phyloP scores from a whole-genome alignment of 2,797 vertebrate species.

The Enteromius unitaeniatus region DNA sequence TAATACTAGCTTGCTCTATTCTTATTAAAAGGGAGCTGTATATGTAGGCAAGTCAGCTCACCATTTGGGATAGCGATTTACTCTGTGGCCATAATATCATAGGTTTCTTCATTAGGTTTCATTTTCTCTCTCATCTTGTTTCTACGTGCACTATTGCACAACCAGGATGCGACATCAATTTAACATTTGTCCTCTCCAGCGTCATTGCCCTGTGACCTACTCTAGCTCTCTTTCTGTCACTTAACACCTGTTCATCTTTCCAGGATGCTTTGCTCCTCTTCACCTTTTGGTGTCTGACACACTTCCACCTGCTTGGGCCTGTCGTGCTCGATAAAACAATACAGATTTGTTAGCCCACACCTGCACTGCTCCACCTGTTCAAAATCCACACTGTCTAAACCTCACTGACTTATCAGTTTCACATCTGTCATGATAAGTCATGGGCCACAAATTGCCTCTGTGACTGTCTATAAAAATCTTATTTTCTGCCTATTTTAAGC shows the following conservation, averaged over 20 bases:
- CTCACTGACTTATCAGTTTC: conserved; percentile 35
- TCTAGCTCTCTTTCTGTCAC: conserved; percentile 20
- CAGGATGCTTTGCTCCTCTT: conserved; percentile 30
- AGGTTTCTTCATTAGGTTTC: not conserved
- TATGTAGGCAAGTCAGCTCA: not conserved
- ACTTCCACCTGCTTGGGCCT: conserved; percentile 47
- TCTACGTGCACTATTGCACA: not conserved
- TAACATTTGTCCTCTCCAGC: conserved; percentile 4
- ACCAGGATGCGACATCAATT: not conserved
- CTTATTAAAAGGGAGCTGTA: not conserved
- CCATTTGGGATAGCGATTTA: not conserved
- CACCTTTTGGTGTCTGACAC: conserved; percentile 49
- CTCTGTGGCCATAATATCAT: not conserved
- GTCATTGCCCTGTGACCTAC: not conserved
- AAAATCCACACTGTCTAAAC: conserved; percentile 25
- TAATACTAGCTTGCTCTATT: not conserved
- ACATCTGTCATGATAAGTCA: conserved; percentile 18
- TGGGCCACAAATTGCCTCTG: conserved; percentile 4
- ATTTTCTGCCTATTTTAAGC: conserved; percentile 29
- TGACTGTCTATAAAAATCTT: not conserved
- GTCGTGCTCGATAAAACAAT: conserved; percentile 47
- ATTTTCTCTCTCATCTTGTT: not conserved
- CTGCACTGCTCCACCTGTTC: conserved; percentile 53
- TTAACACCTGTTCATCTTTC: conserved; percentile 53
- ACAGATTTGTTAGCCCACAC: conserved; percentile 53